Conservation (phyloP, 2,797 vertebrate genomes). For the Bradypodion ventrale region DNA sequence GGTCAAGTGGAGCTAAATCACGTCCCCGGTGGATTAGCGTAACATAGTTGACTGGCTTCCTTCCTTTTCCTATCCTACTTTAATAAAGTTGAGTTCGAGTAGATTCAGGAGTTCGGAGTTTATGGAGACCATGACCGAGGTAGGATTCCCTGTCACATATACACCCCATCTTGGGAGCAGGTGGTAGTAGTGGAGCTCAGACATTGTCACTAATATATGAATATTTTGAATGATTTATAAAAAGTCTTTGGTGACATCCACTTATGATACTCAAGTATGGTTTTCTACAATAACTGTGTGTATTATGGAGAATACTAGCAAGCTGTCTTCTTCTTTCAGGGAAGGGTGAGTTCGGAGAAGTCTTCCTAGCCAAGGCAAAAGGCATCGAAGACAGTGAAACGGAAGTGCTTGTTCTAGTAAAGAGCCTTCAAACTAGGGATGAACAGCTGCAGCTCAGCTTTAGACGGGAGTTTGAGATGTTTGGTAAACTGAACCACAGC, state of each 20-base stretch:
- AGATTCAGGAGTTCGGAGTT: no score
- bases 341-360: slow-evolving; percentile 95
- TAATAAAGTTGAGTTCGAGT: no score
- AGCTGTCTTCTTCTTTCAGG: slow-evolving; percentile 73
- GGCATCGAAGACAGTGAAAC: slow-evolving; percentile 82
- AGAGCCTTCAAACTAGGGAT: slow-evolving; percentile 90
- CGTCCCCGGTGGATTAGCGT: no score
- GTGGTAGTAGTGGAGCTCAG: no score
- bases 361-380: slow-evolving; percentile 93
- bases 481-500: slow-evolving; percentile 89
- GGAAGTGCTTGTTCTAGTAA: slow-evolving; percentile 92
- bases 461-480: slow-evolving; percentile 94
- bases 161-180: no score
- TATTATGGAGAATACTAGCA: not conserved
- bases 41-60: no score
- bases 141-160: no score
- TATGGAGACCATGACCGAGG: no score
- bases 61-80: no score
- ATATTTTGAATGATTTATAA: not conserved
- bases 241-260: not conserved
- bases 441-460: slow-evolving; percentile 93
- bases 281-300: not conserved
- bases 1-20: no score
- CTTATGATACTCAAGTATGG: not conserved
- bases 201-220: not conserved